Evolutionary conservation across 2,888 invertebrate genomes (phyloP), one percentile per base, ranked within the genome.

Genomic region (Meliscaeva auricollis): DNA sequence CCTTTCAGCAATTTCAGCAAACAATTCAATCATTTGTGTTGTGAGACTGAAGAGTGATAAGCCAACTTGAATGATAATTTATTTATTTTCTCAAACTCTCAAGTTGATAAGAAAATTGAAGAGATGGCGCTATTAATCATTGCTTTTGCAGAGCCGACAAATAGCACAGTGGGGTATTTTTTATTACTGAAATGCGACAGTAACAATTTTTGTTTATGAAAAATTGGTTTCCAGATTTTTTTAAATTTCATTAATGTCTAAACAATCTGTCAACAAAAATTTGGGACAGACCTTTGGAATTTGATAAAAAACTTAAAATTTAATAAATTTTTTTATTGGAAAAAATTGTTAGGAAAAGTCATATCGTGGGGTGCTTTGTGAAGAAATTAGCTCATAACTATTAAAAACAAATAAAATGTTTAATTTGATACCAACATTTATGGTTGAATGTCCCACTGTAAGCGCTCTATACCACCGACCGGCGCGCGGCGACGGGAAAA

Each of bases 51-150:
- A 20, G 26, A 54, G 62, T 69, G 85, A 85, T 85, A 81, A 81
- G 81, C 69, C 64, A 68, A 69, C 69, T 80, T 81, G 68, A 69
- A 69, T 62, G 75, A 76, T 80, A 68, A 75, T 80, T 76, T 84
- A 80, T 84, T 84, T 84, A 84, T 72, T 84, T 80, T 79, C 70
- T 68, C 75, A 68, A 15, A 50, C 73, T 32, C 85, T 81, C 68
- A 20, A 73, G 13, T 73, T 69, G 81, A 85, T 81, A 85, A 85
- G 80, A 35, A 50, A 46, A 50, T 50, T 76, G 64, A 44, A 38
- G 69, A 72, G 85, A 81, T 85, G 85, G 85, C 80, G 81, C 85
- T 85, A 85, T 85, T 72, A 76, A 85, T 85, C 84, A 74, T 78
- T 41, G 73, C 77, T 74, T 78, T 75, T 58, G 79, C 70, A 22